These are phyloP conservation scores for Elephantulus edwardii DNA, from an alignment of 2,113 vertebrate genomes.

Conservation along the genomic window DNA sequence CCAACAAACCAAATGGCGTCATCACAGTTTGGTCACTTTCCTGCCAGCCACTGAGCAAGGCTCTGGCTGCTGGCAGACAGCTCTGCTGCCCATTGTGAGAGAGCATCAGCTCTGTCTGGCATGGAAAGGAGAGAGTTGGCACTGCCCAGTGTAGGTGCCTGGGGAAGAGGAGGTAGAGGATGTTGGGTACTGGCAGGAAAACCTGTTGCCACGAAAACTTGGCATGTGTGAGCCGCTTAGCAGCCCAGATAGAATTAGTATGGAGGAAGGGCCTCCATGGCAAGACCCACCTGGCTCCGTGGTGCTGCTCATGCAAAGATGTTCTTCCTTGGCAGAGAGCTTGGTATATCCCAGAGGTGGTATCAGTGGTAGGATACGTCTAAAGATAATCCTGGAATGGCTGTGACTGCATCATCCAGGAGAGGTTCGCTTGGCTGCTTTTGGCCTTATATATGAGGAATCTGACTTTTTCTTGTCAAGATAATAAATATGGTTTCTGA, in stretches of 20 bases:
- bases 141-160: not conserved
- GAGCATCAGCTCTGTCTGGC: slow-evolving; percentile 6
- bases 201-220: slow-evolving; percentile 55
- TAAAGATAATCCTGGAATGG: not conserved
- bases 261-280: not conserved
- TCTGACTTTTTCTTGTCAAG: not conserved
- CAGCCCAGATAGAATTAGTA: slow-evolving; percentile 17
- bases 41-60: slow-evolving; percentile 50
- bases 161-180: not conserved
- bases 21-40: slow-evolving; percentile 51
- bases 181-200: slow-evolving; percentile 55
- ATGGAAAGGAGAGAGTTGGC: not conserved
- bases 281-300: not conserved
- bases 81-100: not conserved
- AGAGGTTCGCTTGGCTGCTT: too few species aligned
- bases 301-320: not conserved
- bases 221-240: not conserved
- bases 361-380: not conserved
- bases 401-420: not conserved
- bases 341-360: not conserved
- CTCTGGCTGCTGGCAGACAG: not conserved
- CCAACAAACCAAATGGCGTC: slow-evolving; percentile 40
- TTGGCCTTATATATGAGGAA: not conserved
- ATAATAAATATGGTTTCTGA: not conserved
- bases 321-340: not conserved